Base-by-base conservation (phyloP, 2,797 vertebrate species). In the Rhinella marina region DNA sequence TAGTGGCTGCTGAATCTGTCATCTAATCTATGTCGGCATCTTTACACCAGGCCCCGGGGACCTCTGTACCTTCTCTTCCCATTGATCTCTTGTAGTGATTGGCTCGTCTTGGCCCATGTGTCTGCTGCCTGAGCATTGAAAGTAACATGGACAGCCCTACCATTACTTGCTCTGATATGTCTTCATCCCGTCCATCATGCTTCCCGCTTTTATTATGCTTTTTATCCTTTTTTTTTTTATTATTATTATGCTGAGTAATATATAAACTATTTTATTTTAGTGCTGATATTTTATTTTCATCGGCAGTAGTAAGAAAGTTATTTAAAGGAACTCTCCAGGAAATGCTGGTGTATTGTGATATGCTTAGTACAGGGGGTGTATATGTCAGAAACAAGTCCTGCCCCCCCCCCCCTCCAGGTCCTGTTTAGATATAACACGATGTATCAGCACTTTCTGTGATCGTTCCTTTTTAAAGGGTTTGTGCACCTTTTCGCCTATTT, bases 41-140 rank as follows among this genome's bases (percentile, higher is more conserved):
- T 41, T 41, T 41, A 41, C 32, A 41, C 3, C 54, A 56, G 54
- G 17, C 57, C 16, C 17, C 14, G 16, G 4, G 3, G 16, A 21
- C 41, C 48, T 19, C 1, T 23, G 52, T 32, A 21, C 48, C 17
- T 72, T 17, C 70, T 83, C 59, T 27, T 57, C 6, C 81, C 48
- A 78, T 83, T 61, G 13, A 27, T 61, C 8, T 61, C 50, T 29
- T 48, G 10, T 62, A 19, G 29, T 29, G 50, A n/a, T 87, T 84
- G 81, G 86, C 73, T 79, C 50, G 9, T 41, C 59, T 76, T 29
- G 62, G 70, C 50, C 86, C 19, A 17, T 50, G 50, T 68, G 70
- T 78, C 27, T 83, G 48, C 72, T 83, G 12, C 62, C 84, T 80
- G 81, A 84, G 72, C 48, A 29, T 77, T 66, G 41, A 66, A 61